phyloP scores from a whole-genome alignment of 2,888 invertebrate species.

The Clepsis dumicolana region DNA sequence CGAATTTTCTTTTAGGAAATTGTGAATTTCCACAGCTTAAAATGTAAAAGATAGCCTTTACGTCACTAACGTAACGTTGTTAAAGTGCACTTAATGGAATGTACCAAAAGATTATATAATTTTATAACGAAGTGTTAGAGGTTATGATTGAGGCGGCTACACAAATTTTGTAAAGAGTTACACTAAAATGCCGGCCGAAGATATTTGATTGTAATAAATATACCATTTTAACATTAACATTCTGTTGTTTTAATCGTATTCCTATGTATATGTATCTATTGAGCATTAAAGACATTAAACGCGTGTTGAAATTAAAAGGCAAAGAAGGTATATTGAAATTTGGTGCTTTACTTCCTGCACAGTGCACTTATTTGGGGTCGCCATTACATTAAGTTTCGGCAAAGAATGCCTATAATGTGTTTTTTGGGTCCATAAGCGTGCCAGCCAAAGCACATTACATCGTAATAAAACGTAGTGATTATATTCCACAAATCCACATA shows the following conservation, averaged over 20 bases:
- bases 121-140: slow-evolving; percentile 83
- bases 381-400: too few species aligned
- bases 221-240: slow-evolving; percentile 83
- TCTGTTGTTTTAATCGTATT: slow-evolving; percentile 61
- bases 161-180: slow-evolving; percentile 81
- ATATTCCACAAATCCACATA: too few species aligned
- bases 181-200: slow-evolving; percentile 71
- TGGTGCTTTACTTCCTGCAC: too few species aligned
- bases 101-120: slow-evolving; percentile 86
- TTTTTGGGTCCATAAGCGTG: too few species aligned
- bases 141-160: slow-evolving; percentile 72
- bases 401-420: too few species aligned
- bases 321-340: too few species aligned
- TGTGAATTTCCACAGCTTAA: slow-evolving; percentile 73
- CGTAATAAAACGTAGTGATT: too few species aligned
- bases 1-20: slow-evolving; percentile 62
- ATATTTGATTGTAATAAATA: slow-evolving; percentile 86
- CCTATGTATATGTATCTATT: too few species aligned
- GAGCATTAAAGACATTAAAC: too few species aligned
- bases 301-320: too few species aligned
- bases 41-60: slow-evolving; percentile 68
- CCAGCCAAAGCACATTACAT: too few species aligned
- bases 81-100: slow-evolving; percentile 85
- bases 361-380: too few species aligned
- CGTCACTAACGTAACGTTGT: slow-evolving; percentile 72